These are phyloP conservation scores for Neostethus bicornis DNA, from an alignment of 2,797 vertebrate genomes.

Conservation along the genomic window DNA sequence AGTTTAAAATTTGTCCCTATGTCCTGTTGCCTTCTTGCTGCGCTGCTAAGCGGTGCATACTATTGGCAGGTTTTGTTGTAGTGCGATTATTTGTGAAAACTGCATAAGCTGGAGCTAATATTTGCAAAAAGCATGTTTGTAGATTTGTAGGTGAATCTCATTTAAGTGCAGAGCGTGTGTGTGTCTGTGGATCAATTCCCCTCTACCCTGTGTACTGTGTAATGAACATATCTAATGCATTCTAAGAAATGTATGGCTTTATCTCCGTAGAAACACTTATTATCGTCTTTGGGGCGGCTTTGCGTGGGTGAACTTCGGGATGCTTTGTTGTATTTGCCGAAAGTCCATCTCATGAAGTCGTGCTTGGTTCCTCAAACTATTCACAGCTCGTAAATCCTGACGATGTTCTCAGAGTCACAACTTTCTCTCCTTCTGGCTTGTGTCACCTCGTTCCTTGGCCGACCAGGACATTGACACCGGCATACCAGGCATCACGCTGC, in stretches of 20 bases:
- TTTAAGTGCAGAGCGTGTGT: slow-evolving; percentile 70
- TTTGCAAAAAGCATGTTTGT: slow-evolving; percentile 55
- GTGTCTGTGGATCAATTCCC: slow-evolving; percentile 55
- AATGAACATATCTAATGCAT: slow-evolving; percentile 71
- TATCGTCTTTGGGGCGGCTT: slow-evolving; percentile 76
- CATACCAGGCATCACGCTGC: slow-evolving; percentile 39
- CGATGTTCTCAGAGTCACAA: slow-evolving; percentile 47
- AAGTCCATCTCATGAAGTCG: slow-evolving; percentile 59
- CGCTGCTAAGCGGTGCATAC: slow-evolving; percentile 72
- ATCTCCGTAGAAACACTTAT: slow-evolving; percentile 89
- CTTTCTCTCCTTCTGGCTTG: slow-evolving; percentile 20
- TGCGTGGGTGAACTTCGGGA: slow-evolving; percentile 55
- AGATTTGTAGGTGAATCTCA: slow-evolving; percentile 46
- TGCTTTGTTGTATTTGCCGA: slow-evolving; percentile 68
- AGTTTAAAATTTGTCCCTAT: slow-evolving; percentile 50
- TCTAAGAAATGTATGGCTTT: slow-evolving; percentile 98
- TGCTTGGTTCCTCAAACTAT: slow-evolving; percentile 47
- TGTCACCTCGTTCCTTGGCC: slow-evolving; percentile 41
- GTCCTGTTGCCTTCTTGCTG: slow-evolving; percentile 59
- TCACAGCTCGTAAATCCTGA: slow-evolving; percentile 53
- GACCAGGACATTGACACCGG: slow-evolving; percentile 42
- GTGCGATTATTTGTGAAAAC: slow-evolving; percentile 69
- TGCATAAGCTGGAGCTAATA: slow-evolving; percentile 76
- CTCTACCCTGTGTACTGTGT: slow-evolving; percentile 43
- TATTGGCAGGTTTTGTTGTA: slow-evolving; percentile 58